Evolutionary conservation across 2,888 invertebrate genomes (phyloP).

Genomic region (Empis stercorea): DNA sequence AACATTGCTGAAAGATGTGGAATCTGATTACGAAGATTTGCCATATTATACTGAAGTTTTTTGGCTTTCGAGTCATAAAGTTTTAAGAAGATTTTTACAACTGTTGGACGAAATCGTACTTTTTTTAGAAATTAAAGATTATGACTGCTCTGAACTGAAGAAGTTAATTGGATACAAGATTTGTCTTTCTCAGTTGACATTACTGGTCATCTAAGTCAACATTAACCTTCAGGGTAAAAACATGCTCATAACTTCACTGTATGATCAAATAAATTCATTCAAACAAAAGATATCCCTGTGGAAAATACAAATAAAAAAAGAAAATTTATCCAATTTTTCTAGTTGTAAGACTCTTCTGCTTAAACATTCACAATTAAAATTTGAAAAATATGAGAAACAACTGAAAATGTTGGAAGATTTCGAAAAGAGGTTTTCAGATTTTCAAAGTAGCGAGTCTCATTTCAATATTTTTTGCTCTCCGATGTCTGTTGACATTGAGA

Average conservation of each 20-base stretch:
- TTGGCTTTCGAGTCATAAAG: no score
- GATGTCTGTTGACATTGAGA: no score
- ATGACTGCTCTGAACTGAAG: not conserved
- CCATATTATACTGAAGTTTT: no score
- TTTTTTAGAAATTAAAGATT: conserved; percentile 1
- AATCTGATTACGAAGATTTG: no score
- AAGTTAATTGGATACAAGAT: not conserved
- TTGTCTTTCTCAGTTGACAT: conserved; percentile 5
- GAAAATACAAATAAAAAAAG: not conserved
- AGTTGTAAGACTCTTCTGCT: no score
- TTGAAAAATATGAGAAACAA: not conserved
- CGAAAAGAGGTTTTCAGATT: no score
- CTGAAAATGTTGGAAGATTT: not conserved
- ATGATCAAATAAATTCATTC: not conserved
- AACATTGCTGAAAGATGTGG: no score
- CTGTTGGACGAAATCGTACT: no score
- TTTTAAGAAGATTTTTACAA: no score
- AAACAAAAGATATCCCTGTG: not conserved
- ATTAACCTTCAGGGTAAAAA: conserved; percentile 1
- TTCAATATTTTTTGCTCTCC: no score
- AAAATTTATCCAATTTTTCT: no score
- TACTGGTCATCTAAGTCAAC: not conserved
- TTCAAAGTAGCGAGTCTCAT: no score
- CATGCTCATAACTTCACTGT: conserved; percentile 1
- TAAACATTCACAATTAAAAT: not conserved